Evolutionary conservation across 2,888 invertebrate species (phyloP), one percentile per base, ranked within the genome.

Genomic region (Hartigia nigra): DNA sequence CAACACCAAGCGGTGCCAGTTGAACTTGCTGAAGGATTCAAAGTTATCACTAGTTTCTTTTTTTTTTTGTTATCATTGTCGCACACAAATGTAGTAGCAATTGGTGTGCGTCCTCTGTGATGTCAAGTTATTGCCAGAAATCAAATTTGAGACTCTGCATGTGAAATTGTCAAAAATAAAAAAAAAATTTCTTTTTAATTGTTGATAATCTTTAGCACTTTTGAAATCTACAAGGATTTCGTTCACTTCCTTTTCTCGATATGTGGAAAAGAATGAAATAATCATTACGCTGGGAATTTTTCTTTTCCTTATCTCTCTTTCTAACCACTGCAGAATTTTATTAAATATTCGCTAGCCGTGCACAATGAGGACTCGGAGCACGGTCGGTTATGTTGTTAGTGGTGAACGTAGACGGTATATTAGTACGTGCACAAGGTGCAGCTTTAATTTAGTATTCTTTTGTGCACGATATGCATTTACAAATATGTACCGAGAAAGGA

Each of bases 261-360:
- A 2, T 0, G 23, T 23, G 23, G 9, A 55, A 55, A 55, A 2
- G 2, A 55, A 55, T 55, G 55, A 23, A 85, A 84, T 85, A 81
- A 81, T 31, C 5, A n/a, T 11, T 55, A 78, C 79, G 76, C 70
- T 75, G 69, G 79, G 76, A 77, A 76, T 76, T 76, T 76, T 70
- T 76, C 70, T 69, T 69, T 81, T 82, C 69, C 69, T 31, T 32
- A 36, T 74, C 34, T 69, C 69, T 23, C 74, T 69, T 32, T 74
- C 69, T 80, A 79, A 69, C 35, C 31, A 55, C 37, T 36, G 78
- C 74, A 74, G 79, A 81, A 79, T 79, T 80, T 55, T 55, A 55
- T 55, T 55, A 55, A 55, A 55, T 23, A 55, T 23, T 55, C 23
- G 55, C 23, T 4, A 23, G 23, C 55, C 23, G 55, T 55, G 55